Percentiles rank a stretch among this genome's conserved stretches.
Evolutionary conservation across 2,113 vertebrate genomes (phyloP).

Genomic region (Myxocyprinus asiaticus): DNA sequence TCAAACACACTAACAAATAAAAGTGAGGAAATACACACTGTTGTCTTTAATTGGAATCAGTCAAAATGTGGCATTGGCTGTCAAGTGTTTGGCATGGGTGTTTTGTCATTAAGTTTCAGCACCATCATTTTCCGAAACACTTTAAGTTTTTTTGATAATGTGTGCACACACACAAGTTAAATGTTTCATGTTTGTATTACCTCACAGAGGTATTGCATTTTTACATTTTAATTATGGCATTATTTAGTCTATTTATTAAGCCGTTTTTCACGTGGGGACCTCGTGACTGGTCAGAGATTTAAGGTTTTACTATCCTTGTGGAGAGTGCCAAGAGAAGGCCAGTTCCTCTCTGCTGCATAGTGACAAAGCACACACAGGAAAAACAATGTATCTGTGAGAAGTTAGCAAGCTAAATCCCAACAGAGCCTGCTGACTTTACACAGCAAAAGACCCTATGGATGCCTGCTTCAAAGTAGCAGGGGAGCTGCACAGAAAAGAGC

Average conservation of each 20-base stretch:
- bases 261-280: too few species aligned
- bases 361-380: slow-evolving; percentile 36
- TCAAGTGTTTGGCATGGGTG: neutral
- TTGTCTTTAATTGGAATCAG: slow-evolving; percentile 15
- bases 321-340: slow-evolving; percentile 25
- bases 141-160: slow-evolving; percentile 1
- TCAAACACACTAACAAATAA: slow-evolving; percentile 14
- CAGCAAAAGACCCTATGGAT: slow-evolving; percentile 43
- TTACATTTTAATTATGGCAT: too few species aligned
- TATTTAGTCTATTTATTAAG: too few species aligned
- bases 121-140: slow-evolving; percentile 3
- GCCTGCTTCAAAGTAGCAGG: slow-evolving; percentile 30
- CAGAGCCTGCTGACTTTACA: slow-evolving; percentile 24
- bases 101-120: slow-evolving; percentile 11
- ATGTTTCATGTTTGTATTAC: neutral
- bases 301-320: too few species aligned
- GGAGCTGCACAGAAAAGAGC: neutral
- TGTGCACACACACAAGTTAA: slow-evolving; percentile 19
- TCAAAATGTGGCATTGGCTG: slow-evolving; percentile 3
- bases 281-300: too few species aligned
- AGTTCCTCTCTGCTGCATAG: slow-evolving; percentile 29
- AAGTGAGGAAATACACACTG: neutral
- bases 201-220: too few species aligned
- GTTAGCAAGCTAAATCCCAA: slow-evolving; percentile 28
- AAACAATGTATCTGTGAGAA: slow-evolving; percentile 4